A percentile compares a stretch with the other conserved stretches of the same genome.
phyloP scores from a whole-genome alignment of 2,888 invertebrate species.

The Synanthedon myopaeformis region DNA sequence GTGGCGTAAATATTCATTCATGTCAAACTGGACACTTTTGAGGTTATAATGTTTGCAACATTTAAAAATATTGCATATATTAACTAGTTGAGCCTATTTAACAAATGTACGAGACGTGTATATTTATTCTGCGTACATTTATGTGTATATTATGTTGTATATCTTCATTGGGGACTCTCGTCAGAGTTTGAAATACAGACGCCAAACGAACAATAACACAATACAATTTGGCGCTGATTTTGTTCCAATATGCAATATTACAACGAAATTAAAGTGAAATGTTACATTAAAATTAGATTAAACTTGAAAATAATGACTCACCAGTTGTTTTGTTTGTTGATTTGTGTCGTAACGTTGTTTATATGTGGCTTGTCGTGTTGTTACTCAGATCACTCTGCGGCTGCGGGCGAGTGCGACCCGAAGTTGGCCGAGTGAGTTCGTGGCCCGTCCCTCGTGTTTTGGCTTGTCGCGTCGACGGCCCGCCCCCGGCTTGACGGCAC shows the following conservation, averaged over 20 bases:
- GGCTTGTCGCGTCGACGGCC: constrained; percentile 7
- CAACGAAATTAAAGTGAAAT: not conserved
- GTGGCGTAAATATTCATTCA: constrained; percentile 8
- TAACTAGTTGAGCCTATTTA: not conserved
- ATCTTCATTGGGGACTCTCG: not conserved
- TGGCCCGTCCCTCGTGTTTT: constrained; percentile 29
- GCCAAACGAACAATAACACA: constrained; percentile 12
- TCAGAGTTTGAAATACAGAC: constrained; percentile 13
- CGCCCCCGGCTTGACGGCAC: constrained; percentile 38
- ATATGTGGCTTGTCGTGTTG: constrained; percentile 14
- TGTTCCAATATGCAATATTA: not conserved
- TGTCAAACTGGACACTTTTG: constrained; percentile 17
- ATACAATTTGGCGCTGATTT: constrained; percentile 2
- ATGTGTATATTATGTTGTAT: constrained; percentile 6
- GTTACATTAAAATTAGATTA: no score
- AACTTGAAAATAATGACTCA: constrained; percentile 22
- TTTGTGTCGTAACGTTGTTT: constrained; percentile 4
- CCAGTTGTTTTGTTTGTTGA: constrained; percentile 11
- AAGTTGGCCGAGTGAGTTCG: constrained; percentile 38
- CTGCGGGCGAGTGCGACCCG: constrained; percentile 38
- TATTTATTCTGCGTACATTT: constrained; percentile 2
- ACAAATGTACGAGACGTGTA: not conserved
- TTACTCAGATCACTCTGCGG: constrained; percentile 54
- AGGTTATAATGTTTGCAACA: constrained; percentile 31
- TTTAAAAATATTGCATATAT: constrained; percentile 1